Evolutionary conservation across 2,888 invertebrate species (phyloP), one percentile per base, ranked within the genome.

Genomic region (Acleris sparsana): DNA sequence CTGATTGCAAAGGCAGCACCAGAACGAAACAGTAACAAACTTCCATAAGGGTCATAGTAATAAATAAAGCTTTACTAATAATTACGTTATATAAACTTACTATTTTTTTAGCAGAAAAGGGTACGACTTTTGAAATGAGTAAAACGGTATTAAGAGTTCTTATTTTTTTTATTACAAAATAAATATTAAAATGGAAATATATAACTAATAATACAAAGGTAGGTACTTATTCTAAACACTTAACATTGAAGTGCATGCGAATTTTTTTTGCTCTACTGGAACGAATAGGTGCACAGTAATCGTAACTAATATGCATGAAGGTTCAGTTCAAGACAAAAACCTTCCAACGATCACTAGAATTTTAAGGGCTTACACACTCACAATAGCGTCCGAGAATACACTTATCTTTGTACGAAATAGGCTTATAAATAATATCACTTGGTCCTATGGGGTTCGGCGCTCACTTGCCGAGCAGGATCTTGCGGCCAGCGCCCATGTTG

Each of bases 401-500:
- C 81, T 81, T 76, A 82, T 85, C 86, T 89, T 89, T 88, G 87
- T 89, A 91, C 86, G 85, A 78, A 84, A 83, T 79, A 80, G 81
- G 81, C 89, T 89, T 91, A 91, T 80, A 82, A 80, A 79, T 92
- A 92, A 83, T 92, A 92, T 92, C 92, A 92, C 92, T 89, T 84
- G 82, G 74, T 78, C 80, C 74, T 74, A 71, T 58, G 61, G 43
- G 71, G 74, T 62, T 68, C 67, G 67, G 69, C 72, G 77, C 82
- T 95, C 95, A 97, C 95, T 98, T 97, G 94, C 97, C 97, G 85
- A 97, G 94, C 82, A 98, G 94, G 92, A 97, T 97, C 89, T 97
- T 97, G 84, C 97, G 96, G 77, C 96, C 95, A 73, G 97, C 97
- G 71, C 98, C 98, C 68, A 98, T 94, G 89, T 97, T 98, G 86